A percentile compares a stretch with the other conserved stretches of the same genome.
Evolutionary conservation across 2,888 invertebrate genomes (phyloP).

Genomic region (Amorpha juglandis): DNA sequence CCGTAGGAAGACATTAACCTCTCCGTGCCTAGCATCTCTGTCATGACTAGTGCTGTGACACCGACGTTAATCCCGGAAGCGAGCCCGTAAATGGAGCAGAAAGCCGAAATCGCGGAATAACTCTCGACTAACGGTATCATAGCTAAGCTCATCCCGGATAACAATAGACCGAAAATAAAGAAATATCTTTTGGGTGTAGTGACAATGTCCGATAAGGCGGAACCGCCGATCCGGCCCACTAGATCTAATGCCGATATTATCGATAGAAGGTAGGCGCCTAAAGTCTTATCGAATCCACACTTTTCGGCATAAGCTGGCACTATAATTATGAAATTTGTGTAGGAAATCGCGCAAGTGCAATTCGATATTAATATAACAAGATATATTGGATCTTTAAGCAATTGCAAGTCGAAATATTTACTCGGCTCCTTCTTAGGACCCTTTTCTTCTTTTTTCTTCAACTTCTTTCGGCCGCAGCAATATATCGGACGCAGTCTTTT

Average conservation of each 20-base stretch:
- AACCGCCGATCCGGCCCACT: conserved; percentile 93
- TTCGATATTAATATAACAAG: conserved; percentile 92
- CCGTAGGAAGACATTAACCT: conserved; percentile 94
- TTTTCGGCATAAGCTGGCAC: conserved; percentile 90
- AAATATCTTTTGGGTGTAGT: conserved; percentile 92
- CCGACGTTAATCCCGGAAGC: conserved; percentile 94
- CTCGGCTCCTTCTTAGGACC: conserved; percentile 71
- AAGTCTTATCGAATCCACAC: conserved; percentile 88
- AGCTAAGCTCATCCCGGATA: conserved; percentile 90
- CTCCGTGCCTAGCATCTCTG: conserved; percentile 93
- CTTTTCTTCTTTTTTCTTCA: conserved; percentile 46
- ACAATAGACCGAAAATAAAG: conserved; percentile 90
- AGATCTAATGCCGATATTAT: conserved; percentile 92
- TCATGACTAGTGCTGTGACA: conserved; percentile 94
- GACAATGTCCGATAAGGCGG: conserved; percentile 91
- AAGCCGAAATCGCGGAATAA: conserved; percentile 86
- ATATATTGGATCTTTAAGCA: conserved; percentile 91
- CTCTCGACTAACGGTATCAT: conserved; percentile 87
- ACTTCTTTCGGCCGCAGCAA: conserved; percentile 69
- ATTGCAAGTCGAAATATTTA: conserved; percentile 89
- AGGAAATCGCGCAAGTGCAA: conserved; percentile 93
- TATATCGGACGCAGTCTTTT: conserved; percentile 81
- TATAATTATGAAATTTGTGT: conserved; percentile 93
- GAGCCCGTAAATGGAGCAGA: conserved; percentile 91
- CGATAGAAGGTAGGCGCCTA: conserved; percentile 89